A percentile compares a stretch with the other conserved stretches of the same genome.
These are phyloP conservation scores for Prolemur simus DNA, from an alignment of 2,113 vertebrate species.

Conservation along the genomic window DNA sequence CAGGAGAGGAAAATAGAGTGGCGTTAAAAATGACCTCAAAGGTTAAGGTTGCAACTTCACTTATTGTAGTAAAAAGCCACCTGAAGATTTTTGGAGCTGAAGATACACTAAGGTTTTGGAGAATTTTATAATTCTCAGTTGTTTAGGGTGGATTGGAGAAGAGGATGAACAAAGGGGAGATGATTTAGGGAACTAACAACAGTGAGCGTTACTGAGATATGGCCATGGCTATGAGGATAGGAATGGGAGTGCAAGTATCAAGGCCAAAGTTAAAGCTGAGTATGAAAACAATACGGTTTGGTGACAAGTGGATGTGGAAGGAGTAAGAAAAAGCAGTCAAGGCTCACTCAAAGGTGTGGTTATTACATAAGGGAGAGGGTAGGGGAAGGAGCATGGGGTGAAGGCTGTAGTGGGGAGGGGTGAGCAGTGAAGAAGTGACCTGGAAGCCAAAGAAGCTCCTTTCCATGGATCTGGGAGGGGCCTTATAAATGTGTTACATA, in stretches of 20 bases:
- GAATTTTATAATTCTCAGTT: neutral
- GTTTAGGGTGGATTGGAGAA: neutral
- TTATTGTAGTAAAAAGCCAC: neutral
- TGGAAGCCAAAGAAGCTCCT: neutral
- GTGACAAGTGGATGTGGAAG: neutral
- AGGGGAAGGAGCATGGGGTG: neutral
- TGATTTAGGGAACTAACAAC: neutral
- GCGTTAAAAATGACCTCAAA: neutral
- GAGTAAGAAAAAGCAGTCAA: neutral
- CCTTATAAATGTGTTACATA: neutral
- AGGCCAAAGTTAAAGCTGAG: neutral
- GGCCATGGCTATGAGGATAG: neutral
- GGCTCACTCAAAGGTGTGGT: neutral
- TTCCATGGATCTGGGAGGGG: neutral
- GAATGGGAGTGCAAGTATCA: neutral
- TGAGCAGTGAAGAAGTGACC: neutral
- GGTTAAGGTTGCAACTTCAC: neutral
- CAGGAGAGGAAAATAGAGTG: too few relatives aligned
- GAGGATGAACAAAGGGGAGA: neutral
- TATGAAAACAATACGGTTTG: neutral
- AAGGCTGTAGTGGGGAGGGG: accelerated
- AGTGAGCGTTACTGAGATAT: neutral
- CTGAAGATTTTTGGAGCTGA: neutral
- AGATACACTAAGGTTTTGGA: neutral
- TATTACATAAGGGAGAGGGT: too few relatives aligned